Evolutionary conservation across 2,888 invertebrate species (phyloP).

Genomic region (Caenorhabditis sinica): DNA sequence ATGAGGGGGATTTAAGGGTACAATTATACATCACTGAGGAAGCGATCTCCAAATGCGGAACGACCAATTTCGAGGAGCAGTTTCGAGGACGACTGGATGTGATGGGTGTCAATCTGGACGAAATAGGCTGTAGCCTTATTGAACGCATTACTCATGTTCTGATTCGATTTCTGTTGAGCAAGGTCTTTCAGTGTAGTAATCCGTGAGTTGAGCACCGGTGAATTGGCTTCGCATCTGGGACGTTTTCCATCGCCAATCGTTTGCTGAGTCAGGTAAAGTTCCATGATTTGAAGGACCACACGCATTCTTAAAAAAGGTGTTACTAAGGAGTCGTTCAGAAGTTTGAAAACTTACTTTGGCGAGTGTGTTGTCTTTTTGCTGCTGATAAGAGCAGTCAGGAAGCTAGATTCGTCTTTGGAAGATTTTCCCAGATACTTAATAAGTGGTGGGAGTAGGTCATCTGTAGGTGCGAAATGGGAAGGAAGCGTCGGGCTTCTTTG

Average conservation of each 20-base stretch:
- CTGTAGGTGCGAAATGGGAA: slow-evolving; percentile 54
- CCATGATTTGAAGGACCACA: slow-evolving; percentile 72
- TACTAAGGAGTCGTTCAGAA: background rate
- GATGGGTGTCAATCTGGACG: slow-evolving; percentile 71
- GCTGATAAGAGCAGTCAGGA: slow-evolving; percentile 64
- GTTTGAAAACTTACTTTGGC: slow-evolving; percentile 59
- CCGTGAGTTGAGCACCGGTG: slow-evolving; percentile 78
- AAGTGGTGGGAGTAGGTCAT: slow-evolving; percentile 63
- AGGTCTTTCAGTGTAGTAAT: slow-evolving; percentile 76
- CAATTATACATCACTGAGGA: slow-evolving; percentile 68
- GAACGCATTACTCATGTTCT: slow-evolving; percentile 67
- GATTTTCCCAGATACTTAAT: slow-evolving; percentile 67
- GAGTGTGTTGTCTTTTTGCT: slow-evolving; percentile 73
- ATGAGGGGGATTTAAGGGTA: background rate
- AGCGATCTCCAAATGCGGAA: slow-evolving; percentile 62
- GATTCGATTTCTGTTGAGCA: slow-evolving; percentile 69
- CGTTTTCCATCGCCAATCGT: slow-evolving; percentile 68
- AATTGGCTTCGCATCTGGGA: slow-evolving; percentile 64
- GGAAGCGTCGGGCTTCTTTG: slow-evolving; percentile 41
- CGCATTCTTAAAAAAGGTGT: slow-evolving; percentile 71
- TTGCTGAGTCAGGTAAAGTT: slow-evolving; percentile 78
- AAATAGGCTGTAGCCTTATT: slow-evolving; percentile 72
- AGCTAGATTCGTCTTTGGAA: slow-evolving; percentile 69
- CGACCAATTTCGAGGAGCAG: slow-evolving; percentile 62
- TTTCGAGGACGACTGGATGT: slow-evolving; percentile 66